Conservation (phyloP, 2,113 vertebrate genomes). For the Toxotes chatareus region DNA sequence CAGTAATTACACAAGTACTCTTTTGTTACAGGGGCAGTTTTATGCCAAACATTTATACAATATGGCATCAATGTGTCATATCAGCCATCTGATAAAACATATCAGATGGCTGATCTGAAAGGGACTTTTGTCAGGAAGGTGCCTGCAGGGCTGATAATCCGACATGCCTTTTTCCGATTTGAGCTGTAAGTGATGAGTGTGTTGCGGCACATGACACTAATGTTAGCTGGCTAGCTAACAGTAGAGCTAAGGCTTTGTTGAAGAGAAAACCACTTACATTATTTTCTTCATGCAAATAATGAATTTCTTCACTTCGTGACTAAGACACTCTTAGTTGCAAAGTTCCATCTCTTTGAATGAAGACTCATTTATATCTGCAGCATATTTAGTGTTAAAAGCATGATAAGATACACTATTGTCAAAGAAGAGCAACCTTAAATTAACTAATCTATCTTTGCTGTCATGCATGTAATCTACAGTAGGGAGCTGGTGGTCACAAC, state of each 20-base stretch:
- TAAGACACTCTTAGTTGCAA: too few relatives aligned
- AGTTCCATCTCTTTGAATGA: neutral
- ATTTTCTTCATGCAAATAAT: too few relatives aligned
- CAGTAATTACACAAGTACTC: neutral
- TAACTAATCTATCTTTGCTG: neutral
- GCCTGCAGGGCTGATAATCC: neutral
- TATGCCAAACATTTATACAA: neutral
- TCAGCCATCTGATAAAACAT: neutral
- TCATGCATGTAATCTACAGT: neutral
- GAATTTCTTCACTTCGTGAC: neutral
- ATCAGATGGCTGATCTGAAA: neutral
- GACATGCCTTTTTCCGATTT: neutral
- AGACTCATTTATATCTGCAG: neutral
- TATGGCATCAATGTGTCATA: neutral
- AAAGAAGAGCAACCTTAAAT: neutral
- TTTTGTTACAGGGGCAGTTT: neutral
- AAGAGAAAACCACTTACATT: neutral
- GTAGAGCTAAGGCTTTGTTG: neutral
- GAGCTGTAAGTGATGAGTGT: neutral
- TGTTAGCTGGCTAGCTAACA: neutral
- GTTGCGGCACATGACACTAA: neutral
- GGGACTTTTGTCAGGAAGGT: constrained; percentile 21
- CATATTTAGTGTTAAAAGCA: neutral
- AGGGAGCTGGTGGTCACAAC: neutral
- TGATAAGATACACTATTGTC: neutral